These are phyloP conservation scores for Bradypus variegatus DNA, from an alignment of 2,797 vertebrate species.

Conservation along the genomic window DNA sequence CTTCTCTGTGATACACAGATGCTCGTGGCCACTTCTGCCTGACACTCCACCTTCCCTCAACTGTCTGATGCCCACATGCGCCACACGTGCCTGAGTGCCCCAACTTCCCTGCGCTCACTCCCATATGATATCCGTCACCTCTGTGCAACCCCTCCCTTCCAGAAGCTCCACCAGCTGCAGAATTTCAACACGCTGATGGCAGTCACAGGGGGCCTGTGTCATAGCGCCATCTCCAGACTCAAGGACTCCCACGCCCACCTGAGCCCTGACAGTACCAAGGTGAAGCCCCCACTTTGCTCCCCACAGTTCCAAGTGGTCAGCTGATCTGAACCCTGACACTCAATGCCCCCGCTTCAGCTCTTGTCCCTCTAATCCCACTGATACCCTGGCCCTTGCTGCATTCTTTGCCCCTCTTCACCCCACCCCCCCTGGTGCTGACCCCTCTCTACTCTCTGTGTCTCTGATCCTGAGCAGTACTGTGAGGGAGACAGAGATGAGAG, in stretches of 20 bases:
- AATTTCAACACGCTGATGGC: conserved; percentile 97
- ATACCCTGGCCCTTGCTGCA: neutral
- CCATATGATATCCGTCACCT: neutral
- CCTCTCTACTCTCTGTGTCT: neutral
- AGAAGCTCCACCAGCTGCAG: conserved; percentile 85
- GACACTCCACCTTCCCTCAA: neutral
- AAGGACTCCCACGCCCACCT: conserved; percentile 87
- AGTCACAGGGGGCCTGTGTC: conserved; percentile 88
- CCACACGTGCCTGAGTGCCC: neutral
- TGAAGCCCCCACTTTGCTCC: conserved; percentile 54
- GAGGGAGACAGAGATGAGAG: neutral
- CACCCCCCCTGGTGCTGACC: no score
- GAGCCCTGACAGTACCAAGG: conserved; percentile 88
- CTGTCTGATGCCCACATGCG: neutral
- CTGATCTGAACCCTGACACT: neutral
- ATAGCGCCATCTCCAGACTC: conserved; percentile 90
- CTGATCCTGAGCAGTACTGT: neutral
- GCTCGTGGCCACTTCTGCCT: neutral
- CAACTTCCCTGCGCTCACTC: neutral
- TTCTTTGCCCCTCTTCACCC: neutral
- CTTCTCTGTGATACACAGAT: neutral
- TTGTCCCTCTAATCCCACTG: neutral
- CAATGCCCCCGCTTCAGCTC: neutral
- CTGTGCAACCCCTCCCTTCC: neutral
- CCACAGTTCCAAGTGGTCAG: neutral